phyloP scores from a whole-genome alignment of 2,888 invertebrate genomes.

The Ceramica pisi region DNA sequence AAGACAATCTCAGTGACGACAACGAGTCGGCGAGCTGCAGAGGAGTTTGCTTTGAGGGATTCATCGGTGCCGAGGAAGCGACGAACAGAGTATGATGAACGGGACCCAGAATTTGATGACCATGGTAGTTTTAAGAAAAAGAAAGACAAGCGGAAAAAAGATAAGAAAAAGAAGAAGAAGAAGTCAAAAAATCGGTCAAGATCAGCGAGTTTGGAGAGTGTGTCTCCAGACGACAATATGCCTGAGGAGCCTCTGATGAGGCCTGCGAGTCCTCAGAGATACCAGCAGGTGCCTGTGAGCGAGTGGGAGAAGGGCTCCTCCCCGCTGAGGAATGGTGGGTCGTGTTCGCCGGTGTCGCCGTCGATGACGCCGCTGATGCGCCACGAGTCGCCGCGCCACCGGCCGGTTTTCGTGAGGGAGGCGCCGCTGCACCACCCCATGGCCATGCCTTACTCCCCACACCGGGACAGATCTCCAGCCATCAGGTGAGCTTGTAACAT shows the following conservation, averaged over 20 bases:
- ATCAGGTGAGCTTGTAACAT: slow-evolving; percentile 75
- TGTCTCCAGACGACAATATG: slow-evolving; percentile 90
- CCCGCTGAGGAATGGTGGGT: slow-evolving; percentile 88
- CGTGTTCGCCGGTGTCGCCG: slow-evolving; percentile 91
- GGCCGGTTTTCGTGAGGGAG: slow-evolving; percentile 69
- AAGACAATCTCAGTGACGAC: slow-evolving; percentile 87
- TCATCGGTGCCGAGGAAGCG: slow-evolving; percentile 83
- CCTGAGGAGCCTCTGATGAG: slow-evolving; percentile 77
- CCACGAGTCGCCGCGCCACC: slow-evolving; percentile 77
- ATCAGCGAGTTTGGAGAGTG: slow-evolving; percentile 93
- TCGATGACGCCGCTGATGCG: slow-evolving; percentile 88
- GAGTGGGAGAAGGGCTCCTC: slow-evolving; percentile 91
- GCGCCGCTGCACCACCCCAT: slow-evolving; percentile 76
- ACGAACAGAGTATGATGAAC: slow-evolving; percentile 81
- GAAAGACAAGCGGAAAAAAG: slow-evolving; percentile 94
- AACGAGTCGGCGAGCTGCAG: slow-evolving; percentile 78
- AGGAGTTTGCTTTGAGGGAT: slow-evolving; percentile 85
- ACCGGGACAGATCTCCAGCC: slow-evolving; percentile 81
- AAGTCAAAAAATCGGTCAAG: slow-evolving; percentile 93
- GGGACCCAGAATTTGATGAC: slow-evolving; percentile 88
- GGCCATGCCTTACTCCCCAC: slow-evolving; percentile 85
- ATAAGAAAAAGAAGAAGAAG: slow-evolving; percentile 93
- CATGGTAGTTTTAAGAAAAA: slow-evolving; percentile 91
- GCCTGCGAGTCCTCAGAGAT: slow-evolving; percentile 78
- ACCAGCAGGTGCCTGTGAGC: slow-evolving; percentile 86